These are phyloP conservation scores for Ctenochaetus hawaiiensis DNA, from an alignment of 2,797 vertebrate species.

Conservation along the genomic window DNA sequence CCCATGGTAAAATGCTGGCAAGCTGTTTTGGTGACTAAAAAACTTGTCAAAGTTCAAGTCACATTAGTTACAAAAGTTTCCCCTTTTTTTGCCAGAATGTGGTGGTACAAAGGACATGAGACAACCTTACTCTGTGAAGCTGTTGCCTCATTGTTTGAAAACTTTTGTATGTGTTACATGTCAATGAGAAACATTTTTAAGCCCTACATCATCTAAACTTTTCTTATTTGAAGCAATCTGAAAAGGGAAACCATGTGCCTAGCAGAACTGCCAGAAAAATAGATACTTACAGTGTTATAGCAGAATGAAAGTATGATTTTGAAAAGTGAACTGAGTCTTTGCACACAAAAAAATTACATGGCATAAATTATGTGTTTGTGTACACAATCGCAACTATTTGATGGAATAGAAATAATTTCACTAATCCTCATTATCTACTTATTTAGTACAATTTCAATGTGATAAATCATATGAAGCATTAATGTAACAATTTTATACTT, in stretches of 20 bases:
- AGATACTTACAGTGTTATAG: neutral
- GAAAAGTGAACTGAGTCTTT: neutral
- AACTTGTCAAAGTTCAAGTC: conserved; percentile 57
- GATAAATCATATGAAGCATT: no score
- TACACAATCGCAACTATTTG: no score
- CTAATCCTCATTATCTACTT: no score
- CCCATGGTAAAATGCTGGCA: conserved; percentile 55
- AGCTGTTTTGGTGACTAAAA: conserved; percentile 60
- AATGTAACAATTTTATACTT: no score
- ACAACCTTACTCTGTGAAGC: neutral
- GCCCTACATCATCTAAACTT: neutral
- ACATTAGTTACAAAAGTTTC: conserved; percentile 59
- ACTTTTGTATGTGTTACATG: neutral
- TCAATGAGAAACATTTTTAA: conserved; percentile 1
- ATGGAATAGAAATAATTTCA: no score
- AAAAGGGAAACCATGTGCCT: conserved; percentile 16
- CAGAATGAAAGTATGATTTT: neutral
- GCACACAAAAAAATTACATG: neutral
- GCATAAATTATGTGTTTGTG: neutral
- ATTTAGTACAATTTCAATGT: no score
- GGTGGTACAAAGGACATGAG: conserved; percentile 5
- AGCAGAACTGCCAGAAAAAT: conserved; percentile 2
- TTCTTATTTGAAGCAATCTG: conserved; percentile 20
- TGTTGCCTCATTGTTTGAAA: conserved; percentile 21
- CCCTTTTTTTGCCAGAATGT: conserved; percentile 50